A percentile compares a stretch with the other conserved stretches of the same genome.
These are phyloP conservation scores for Squalus acanthias DNA, from an alignment of 2,797 vertebrate genomes.

Conservation along the genomic window DNA sequence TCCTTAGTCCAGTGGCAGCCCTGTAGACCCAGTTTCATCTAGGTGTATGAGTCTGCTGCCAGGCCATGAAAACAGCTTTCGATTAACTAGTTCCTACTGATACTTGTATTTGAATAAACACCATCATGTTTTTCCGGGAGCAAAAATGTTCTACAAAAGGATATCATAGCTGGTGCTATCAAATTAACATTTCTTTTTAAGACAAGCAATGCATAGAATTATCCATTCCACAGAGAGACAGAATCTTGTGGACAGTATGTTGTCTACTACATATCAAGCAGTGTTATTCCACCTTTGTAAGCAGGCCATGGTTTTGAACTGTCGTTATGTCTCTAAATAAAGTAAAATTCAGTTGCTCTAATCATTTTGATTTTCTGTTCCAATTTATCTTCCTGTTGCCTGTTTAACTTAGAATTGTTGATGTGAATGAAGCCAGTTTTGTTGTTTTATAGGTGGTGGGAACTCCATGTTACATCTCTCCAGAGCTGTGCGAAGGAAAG, in stretches of 20 bases:
- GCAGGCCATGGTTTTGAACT: not conserved
- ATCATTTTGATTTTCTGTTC: not conserved
- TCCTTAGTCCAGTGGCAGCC: not conserved
- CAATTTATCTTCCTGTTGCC: not conserved
- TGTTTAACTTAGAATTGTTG: not conserved
- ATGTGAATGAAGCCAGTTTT: constrained; percentile 10
- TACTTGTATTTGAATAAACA: not conserved
- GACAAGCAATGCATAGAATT: not conserved
- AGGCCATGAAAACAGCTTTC: not conserved
- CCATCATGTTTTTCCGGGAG: not conserved
- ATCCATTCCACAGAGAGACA: not conserved
- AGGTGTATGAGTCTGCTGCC: not conserved
- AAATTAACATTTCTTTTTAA: no score
- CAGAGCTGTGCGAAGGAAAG: constrained; percentile 95
- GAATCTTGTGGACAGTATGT: not conserved
- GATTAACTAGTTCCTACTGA: not conserved
- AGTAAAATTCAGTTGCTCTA: not conserved
- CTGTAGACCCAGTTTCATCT: not conserved
- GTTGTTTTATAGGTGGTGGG: constrained; percentile 78
- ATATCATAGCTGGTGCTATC: not conserved
- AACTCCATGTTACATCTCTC: constrained; percentile 95
- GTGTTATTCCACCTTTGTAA: not conserved
- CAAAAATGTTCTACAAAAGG: not conserved
- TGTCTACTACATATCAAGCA: not conserved
- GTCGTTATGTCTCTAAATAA: not conserved